A percentile compares a stretch with the other conserved stretches of the same genome.
Conservation (phyloP, 2,888 invertebrate species). For the Allolobophora icterica region DNA sequence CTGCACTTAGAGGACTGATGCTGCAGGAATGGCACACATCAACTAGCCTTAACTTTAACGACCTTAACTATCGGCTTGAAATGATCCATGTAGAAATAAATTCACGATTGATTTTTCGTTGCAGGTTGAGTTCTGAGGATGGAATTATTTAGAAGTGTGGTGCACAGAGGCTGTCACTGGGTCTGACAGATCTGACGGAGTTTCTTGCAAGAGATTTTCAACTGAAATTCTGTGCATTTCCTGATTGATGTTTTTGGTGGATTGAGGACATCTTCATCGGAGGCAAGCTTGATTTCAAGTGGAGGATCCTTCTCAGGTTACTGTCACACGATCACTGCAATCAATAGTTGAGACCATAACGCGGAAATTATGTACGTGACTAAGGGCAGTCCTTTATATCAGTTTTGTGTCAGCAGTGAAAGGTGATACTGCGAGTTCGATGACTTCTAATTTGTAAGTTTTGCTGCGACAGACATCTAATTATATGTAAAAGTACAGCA, state of each 20-base stretch:
- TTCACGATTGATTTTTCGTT: not conserved
- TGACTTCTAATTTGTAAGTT: not conserved
- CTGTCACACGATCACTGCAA: not conserved
- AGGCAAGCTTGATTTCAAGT: not conserved
- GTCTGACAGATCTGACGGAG: not conserved
- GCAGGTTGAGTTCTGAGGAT: not conserved
- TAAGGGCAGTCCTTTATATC: not conserved
- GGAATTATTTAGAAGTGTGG: not conserved
- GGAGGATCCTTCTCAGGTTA: conserved; percentile 6
- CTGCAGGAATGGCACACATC: too few relatives aligned
- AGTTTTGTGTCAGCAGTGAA: too few relatives aligned
- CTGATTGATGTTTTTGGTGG: not conserved
- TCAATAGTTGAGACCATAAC: not conserved
- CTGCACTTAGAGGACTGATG: too few relatives aligned
- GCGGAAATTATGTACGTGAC: not conserved
- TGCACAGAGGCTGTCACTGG: not conserved
- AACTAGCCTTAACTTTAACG: too few relatives aligned
- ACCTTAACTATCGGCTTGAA: not conserved
- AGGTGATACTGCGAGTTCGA: not conserved
- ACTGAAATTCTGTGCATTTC: not conserved
- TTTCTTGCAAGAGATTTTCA: conserved; percentile 17
- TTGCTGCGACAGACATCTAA: conserved; percentile 8
- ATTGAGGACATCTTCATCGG: not conserved
- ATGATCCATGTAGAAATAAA: not conserved
- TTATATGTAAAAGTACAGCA: not conserved